These are phyloP conservation scores for Peucedramus taeniatus DNA, from an alignment of 2,113 vertebrate genomes.

Conservation along the genomic window DNA sequence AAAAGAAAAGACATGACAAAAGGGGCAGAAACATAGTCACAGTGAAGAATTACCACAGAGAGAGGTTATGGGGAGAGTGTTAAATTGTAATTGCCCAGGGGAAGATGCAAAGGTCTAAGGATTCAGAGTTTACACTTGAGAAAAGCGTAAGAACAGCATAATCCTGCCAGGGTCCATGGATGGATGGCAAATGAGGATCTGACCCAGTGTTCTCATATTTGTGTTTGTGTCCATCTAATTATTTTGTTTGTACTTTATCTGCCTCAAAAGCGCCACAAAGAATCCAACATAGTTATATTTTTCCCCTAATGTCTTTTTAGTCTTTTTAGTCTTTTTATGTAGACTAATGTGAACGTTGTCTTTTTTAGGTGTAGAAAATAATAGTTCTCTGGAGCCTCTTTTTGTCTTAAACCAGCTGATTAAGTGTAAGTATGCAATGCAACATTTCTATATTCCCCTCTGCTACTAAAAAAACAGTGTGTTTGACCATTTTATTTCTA, in stretches of 20 bases:
- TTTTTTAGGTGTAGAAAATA: slow-evolving; percentile 43
- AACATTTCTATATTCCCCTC: slow-evolving; percentile 12
- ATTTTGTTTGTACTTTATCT: not conserved
- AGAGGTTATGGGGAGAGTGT: not conserved
- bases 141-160: not conserved
- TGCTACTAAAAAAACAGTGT: slow-evolving; percentile 34
- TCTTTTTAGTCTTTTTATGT: not conserved
- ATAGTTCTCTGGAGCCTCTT: not conserved
- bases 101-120: not conserved
- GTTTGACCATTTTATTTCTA: slow-evolving; percentile 62
- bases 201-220: not conserved
- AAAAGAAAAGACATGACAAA: not conserved
- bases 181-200: not conserved
- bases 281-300: not conserved
- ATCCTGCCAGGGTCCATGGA: not conserved
- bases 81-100: not conserved
- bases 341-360: not conserved
- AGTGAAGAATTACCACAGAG: not conserved
- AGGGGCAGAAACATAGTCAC: not conserved
- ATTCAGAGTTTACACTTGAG: not conserved
- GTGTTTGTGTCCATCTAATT: not conserved
- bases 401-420: slow-evolving; percentile 52
- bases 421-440: slow-evolving; percentile 2
- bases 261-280: not conserved
- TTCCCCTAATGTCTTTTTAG: not conserved